These are phyloP conservation scores for Mobula birostris DNA, from an alignment of 2,113 vertebrate species.

Conservation along the genomic window DNA sequence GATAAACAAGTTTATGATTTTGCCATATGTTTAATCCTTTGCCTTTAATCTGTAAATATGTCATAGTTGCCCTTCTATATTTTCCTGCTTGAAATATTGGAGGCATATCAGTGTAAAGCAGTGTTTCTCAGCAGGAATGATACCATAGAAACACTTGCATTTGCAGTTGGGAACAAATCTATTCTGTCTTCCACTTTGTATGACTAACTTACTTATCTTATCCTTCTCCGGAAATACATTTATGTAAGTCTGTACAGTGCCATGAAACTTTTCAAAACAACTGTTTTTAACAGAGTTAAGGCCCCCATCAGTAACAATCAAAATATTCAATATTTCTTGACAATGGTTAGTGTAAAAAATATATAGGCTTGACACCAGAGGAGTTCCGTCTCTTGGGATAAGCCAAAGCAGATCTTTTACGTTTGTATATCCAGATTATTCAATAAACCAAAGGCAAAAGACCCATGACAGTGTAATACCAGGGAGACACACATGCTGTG, in stretches of 20 bases:
- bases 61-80: neutral
- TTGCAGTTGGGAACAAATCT: neutral
- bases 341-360: neutral
- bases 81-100: neutral
- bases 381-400: neutral
- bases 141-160: neutral
- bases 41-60: neutral
- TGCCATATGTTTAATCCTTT: neutral
- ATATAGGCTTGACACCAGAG: neutral
- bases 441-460: neutral
- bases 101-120: neutral
- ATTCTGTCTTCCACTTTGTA: neutral
- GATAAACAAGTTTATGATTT: neutral
- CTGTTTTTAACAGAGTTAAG: neutral
- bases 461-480: neutral
- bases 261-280: neutral
- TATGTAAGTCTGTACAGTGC: neutral
- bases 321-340: neutral
- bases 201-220: neutral
- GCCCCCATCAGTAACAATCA: neutral
- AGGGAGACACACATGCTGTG: neutral
- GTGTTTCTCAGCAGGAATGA: neutral
- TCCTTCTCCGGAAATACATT: neutral
- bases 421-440: neutral
- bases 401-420: neutral